These are phyloP conservation scores for Aphyosemion australe DNA, from an alignment of 2,113 vertebrate species.

Conservation along the genomic window DNA sequence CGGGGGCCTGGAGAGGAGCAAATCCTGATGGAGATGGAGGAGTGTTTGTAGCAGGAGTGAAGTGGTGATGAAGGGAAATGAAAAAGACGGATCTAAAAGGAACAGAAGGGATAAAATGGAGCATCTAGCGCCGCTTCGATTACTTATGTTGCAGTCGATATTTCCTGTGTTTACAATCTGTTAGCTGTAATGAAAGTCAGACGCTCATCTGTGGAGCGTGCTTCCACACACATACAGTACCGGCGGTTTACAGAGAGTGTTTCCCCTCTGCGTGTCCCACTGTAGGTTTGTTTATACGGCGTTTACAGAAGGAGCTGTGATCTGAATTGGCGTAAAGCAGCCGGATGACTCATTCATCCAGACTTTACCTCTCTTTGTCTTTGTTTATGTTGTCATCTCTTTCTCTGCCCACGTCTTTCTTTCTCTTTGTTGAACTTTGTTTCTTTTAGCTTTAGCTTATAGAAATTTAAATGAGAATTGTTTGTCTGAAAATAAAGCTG, in stretches of 20 bases:
- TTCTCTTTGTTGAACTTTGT: slow-evolving; percentile 24
- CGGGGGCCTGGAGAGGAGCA: slow-evolving; percentile 22
- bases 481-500: background rate
- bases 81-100: slow-evolving; percentile 38
- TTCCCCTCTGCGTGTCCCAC: slow-evolving; percentile 41
- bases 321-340: slow-evolving; percentile 58
- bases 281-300: slow-evolving; percentile 59
- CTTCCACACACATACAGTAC: slow-evolving; percentile 7
- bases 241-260: slow-evolving; percentile 37
- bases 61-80: slow-evolving; percentile 32
- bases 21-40: slow-evolving; percentile 30
- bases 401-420: slow-evolving; percentile 38
- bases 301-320: slow-evolving; percentile 59
- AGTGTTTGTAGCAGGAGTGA: slow-evolving; percentile 39
- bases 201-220: slow-evolving; percentile 24
- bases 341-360: slow-evolving; percentile 53
- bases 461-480: slow-evolving; percentile 18
- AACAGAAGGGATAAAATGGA: slow-evolving; percentile 20
- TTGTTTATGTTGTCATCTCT: slow-evolving; percentile 62
- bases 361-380: slow-evolving; percentile 30
- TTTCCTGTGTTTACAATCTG: slow-evolving; percentile 67
- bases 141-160: slow-evolving; percentile 51
- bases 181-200: slow-evolving; percentile 67
- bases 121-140: slow-evolving; percentile 40
- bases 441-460: slow-evolving; percentile 19